Conservation (phyloP, 1,140 invertebrate species). For the Brachionus calyciflorus region DNA sequence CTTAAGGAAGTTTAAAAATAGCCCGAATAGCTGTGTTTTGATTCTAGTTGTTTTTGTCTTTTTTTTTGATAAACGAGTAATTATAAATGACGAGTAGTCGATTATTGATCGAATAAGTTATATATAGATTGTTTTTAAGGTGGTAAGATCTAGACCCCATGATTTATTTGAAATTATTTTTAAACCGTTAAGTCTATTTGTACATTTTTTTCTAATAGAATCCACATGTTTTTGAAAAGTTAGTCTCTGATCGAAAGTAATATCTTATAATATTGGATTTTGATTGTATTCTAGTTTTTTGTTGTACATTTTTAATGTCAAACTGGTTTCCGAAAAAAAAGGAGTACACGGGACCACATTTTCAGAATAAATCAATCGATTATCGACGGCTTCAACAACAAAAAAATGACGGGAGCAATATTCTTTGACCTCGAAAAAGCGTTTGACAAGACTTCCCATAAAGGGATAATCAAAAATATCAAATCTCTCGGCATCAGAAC, state of each 20-base stretch:
- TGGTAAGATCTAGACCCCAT: not conserved
- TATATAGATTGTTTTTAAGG: not conserved
- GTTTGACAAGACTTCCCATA: too few relatives aligned
- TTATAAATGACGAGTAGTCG: not conserved
- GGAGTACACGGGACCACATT: too few relatives aligned
- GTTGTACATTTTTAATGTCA: too few relatives aligned
- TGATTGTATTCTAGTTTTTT: too few relatives aligned
- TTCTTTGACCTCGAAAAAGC: too few relatives aligned
- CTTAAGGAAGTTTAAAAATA: not conserved
- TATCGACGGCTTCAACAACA: too few relatives aligned
- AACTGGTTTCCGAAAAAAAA: too few relatives aligned
- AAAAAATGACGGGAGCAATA: too few relatives aligned
- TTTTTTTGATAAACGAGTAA: not conserved
- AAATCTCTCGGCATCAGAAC: too few relatives aligned
- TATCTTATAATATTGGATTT: not conserved
- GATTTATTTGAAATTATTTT: constrained; percentile 12
- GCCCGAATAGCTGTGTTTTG: not conserved
- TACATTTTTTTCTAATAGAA: not conserved
- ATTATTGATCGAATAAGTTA: not conserved
- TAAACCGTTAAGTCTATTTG: not conserved
- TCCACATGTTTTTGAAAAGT: not conserved
- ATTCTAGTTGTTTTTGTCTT: not conserved
- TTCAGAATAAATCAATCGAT: too few relatives aligned
- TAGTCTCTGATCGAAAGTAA: not conserved
- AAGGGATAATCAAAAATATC: too few relatives aligned